Evolutionary conservation across 2,888 invertebrate species (phyloP), one percentile per base, ranked within the genome.

Genomic region (Parnassius glacialis): DNA sequence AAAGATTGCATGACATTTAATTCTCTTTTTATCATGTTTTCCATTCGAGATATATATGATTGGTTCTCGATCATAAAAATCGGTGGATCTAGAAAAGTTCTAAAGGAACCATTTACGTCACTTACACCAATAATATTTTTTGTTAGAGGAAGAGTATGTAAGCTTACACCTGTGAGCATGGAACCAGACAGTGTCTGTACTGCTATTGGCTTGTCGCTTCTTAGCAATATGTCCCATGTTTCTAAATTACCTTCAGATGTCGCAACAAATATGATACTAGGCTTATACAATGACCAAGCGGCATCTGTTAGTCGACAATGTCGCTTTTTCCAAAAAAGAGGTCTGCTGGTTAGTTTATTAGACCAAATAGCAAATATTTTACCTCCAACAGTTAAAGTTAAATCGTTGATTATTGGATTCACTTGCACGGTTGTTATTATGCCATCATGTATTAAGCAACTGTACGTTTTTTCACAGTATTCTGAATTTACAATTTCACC

Each of bases 201-300:
- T 60, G 95, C 92, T 64, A 93, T 93, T 0, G 96, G 93, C 67
- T 93, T 93, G 70, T 96, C 94, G 67, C 94, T 95, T 75, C 93
- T 92, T 55, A 94, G 85, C 62, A 95, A 82, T 62, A 97, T 85
- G 85, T 97, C 95, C 97, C 97, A 97, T 11, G 94, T 93, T 83
- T 97, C 97, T 12, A 96, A 86, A 63, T 92, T 93, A 2, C 97
- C 97, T 85, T 97, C 96, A 34, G 90, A 92, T 20, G 95, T 94
- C 1, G 94, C 92, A 60, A 97, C 81, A 75, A 94, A 95, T 63
- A 97, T 86, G 55, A 95, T 92, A 56, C 94, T 94, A 0, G 96
- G 94, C 57, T 95, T 93, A 52, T 93, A 93, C n/a, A 93, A 89
- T n/a, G 96, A 96, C 97, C 97, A 97, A 47, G 90, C 85, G 0